Evolutionary conservation across 1,140 invertebrate species (phyloP), one percentile per base, ranked within the genome.

Genomic region (Armadillidium nasatum): DNA sequence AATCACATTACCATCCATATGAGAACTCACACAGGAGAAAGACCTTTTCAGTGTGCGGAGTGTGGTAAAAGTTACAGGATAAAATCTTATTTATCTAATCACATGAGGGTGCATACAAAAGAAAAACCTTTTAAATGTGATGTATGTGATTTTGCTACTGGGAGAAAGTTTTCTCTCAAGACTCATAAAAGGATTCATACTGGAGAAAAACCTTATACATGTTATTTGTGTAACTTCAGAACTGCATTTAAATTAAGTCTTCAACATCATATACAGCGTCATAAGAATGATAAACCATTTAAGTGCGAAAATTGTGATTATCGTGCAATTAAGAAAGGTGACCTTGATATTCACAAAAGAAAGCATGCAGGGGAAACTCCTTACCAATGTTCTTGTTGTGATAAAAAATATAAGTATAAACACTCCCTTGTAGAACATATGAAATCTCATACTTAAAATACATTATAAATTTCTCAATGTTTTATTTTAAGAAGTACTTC

Each of bases 291-390:
- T 44, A 71, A 71, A 44, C 69, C 69, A 0, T 22, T 21, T 44
- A 71, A 71, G 21, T 71, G 69, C 7, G 69, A 71, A 33, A 15
- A 21, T 15, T 71, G 69, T n/a, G 69, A 71, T 11, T 71, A 71
- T 44, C 15, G 33, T 0, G n/a, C 69, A 0, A 44, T 44, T 22
- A 33, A 44, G 13, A 73, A 73, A 22, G 72, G 45, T 10, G 67
- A 73, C 21, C 45, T 73, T 4, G 50, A 73, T 9, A 0, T 44
- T 22, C 72, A 73, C 45, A 23, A 60, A 33, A 21, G 72, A 19
- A 44, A 60, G 19, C 72, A 73, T 43, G 50, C 72, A 10, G 72
- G 72, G 7, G 72, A 73, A 46, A 73, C 54, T 33, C 72, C 72
- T 15, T 73, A 19, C 46, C 10, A 73, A 60, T 73, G 72, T 33